Percentiles rank a stretch among this genome's conserved stretches.
phyloP scores from a whole-genome alignment of 2,113 vertebrate species.

The Terrapene triunguis region DNA sequence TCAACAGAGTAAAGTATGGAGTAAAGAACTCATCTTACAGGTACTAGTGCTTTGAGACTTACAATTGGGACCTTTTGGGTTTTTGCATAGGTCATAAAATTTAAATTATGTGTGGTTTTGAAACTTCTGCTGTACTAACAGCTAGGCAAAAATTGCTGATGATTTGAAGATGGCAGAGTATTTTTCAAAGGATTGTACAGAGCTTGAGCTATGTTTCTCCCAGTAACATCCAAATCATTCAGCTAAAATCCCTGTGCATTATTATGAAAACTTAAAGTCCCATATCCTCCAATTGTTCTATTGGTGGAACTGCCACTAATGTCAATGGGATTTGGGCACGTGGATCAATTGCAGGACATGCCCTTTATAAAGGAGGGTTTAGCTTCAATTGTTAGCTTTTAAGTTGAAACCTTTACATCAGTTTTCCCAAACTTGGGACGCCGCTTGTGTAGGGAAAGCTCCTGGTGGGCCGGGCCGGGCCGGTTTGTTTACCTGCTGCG shows the following conservation, averaged over 20 bases:
- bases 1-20: neutral
- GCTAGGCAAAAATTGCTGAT: constrained; percentile 35
- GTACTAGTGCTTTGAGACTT: neutral
- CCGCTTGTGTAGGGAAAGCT: too few relatives aligned
- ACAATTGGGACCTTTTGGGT: neutral
- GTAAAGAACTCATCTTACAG: neutral
- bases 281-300: neutral
- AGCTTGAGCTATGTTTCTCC: constrained; percentile 9
- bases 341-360: neutral
- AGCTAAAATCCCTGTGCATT: constrained; percentile 1
- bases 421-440: too few relatives aligned
- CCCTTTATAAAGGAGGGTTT: neutral
- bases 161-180: constrained; percentile 27
- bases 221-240: neutral
- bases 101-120: constrained; percentile 57
- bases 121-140: constrained; percentile 20
- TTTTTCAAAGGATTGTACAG: neutral
- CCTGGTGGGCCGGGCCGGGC: too few relatives aligned
- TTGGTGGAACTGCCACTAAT: neutral
- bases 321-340: neutral
- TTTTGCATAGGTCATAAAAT: constrained; percentile 28
- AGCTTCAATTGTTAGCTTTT: neutral
- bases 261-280: neutral
- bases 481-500: too few relatives aligned
- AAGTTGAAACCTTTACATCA: neutral